Percentiles rank a stretch among this genome's conserved stretches.
These are phyloP conservation scores for Ctenodactylus gundi DNA, from an alignment of 2,113 vertebrate genomes.

Conservation along the genomic window DNA sequence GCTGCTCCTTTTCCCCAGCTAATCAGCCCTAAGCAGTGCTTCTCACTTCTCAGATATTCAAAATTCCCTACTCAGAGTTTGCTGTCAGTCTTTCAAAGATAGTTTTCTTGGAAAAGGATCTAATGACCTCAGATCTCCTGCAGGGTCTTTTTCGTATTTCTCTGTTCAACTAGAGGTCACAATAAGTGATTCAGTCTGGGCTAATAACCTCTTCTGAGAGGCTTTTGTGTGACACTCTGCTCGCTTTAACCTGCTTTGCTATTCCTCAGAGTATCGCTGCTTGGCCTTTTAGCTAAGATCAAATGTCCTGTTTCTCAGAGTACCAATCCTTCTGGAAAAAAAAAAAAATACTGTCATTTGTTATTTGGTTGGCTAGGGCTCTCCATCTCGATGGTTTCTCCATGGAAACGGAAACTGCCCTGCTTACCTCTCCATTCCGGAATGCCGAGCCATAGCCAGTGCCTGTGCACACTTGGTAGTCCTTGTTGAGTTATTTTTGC, in stretches of 20 bases:
- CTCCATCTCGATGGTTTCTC: not conserved
- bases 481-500: not conserved
- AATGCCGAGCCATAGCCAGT: not conserved
- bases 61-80: not conserved
- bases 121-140: not conserved
- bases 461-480: not conserved
- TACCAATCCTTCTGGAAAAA: too few species aligned
- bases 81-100: not conserved
- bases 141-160: not conserved
- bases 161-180: not conserved
- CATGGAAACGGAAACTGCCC: not conserved
- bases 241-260: not conserved
- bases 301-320: too few species aligned
- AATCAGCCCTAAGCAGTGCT: not conserved
- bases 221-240: not conserved
- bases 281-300: too few species aligned
- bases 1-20: not conserved
- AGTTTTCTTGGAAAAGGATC: not conserved
- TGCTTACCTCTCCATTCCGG: not conserved
- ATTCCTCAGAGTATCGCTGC: not conserved
- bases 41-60: not conserved
- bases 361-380: not conserved
- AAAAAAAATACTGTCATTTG: too few species aligned
- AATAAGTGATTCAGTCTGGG: not conserved
- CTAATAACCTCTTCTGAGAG: not conserved